Evolutionary conservation across 2,888 invertebrate species (phyloP).

Genomic region (Metopia argyrocephala): DNA sequence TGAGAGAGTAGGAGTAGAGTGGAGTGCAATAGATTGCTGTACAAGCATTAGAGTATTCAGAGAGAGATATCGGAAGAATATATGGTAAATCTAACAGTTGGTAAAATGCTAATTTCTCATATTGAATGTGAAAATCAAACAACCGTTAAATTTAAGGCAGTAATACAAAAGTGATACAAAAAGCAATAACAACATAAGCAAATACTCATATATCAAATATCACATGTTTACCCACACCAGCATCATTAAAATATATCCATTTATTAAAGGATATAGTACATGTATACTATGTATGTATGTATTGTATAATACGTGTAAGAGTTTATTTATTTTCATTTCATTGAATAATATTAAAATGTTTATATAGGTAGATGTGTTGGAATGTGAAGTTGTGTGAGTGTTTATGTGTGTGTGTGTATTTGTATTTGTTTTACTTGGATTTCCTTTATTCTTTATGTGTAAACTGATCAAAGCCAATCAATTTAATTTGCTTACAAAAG

Average conservation of each 20-base stretch:
- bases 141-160: neutral
- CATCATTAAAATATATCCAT: neutral
- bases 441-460: constrained; percentile 30
- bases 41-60: no score
- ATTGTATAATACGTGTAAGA: neutral
- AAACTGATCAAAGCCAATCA: constrained; percentile 72
- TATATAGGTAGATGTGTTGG: neutral
- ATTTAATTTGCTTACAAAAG: constrained; percentile 70
- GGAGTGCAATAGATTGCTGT: neutral
- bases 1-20: neutral
- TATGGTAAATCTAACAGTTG: constrained; percentile 55
- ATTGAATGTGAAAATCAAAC: constrained; percentile 16
- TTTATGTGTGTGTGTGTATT: neutral
- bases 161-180: neutral
- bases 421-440: neutral
- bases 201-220: neutral
- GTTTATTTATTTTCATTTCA: no score
- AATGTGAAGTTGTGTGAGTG: neutral
- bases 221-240: neutral
- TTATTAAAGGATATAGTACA: neutral
- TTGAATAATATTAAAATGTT: no score
- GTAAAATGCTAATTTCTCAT: constrained; percentile 45
- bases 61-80: no score
- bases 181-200: neutral
- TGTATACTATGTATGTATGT: neutral